Conservation (phyloP, 92 coral and sea anemone genomes). For the Bergia puertoricense region DNA sequence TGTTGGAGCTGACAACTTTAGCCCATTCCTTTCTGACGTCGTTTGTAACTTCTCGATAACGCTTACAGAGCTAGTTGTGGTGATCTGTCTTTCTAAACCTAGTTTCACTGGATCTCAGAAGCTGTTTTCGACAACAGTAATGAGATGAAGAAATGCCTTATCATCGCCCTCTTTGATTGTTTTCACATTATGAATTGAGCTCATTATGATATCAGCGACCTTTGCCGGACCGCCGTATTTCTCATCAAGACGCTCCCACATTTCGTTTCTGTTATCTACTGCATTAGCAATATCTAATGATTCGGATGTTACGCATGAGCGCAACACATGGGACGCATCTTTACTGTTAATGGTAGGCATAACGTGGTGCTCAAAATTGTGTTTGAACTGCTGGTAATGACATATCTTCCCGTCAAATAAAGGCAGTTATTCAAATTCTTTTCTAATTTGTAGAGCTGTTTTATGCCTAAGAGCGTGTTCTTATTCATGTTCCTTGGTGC, state of each 20-base stretch:
- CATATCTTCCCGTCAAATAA: no score
- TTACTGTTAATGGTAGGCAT: conserved; percentile 12
- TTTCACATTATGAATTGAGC: conserved; percentile 17
- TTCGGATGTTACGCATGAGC: conserved; percentile 15
- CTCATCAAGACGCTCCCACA: no score
- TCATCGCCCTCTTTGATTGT: neutral
- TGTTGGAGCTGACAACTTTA: conserved; percentile 36
- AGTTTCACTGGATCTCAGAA: conserved; percentile 62
- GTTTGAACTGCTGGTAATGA: no score
- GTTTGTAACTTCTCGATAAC: conserved; percentile 57
- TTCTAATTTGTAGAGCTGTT: no score
- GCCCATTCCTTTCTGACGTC: conserved; percentile 59
- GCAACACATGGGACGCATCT: conserved; percentile 5
- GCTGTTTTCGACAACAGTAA: conserved; percentile 54
- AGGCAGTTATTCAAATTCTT: conserved; percentile 6
- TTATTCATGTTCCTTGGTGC: neutral
- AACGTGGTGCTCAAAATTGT: conserved; percentile 44
- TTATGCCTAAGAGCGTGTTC: no score
- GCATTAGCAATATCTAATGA: neutral
- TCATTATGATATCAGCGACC: no score
- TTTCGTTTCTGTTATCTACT: neutral
- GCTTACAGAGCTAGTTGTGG: conserved; percentile 73
- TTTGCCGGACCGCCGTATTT: no score
- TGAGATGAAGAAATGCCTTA: conserved; percentile 22
- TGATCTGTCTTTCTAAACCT: conserved; percentile 59